Conservation (phyloP, 2,888 invertebrate genomes). For the Anorthoa munda region DNA sequence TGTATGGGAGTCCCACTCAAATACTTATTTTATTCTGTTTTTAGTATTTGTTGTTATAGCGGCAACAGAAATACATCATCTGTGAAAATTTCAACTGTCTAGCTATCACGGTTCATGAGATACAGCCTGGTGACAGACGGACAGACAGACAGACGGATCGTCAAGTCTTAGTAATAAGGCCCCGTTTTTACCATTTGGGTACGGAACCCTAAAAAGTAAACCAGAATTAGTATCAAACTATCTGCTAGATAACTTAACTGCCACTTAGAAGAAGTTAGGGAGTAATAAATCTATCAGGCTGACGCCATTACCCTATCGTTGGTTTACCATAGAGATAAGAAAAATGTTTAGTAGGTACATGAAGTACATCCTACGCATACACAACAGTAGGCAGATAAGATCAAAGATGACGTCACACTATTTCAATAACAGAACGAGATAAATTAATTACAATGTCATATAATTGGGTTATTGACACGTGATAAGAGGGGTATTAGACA, state of each 20-base stretch:
- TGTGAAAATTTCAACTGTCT: too few relatives aligned
- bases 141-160: too few relatives aligned
- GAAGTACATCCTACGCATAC: conserved; percentile 23
- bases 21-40: too few relatives aligned
- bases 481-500: background rate
- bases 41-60: too few relatives aligned
- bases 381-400: conserved; percentile 9
- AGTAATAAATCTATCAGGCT: conserved; percentile 26
- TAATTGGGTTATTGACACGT: conserved; percentile 10
- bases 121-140: too few relatives aligned
- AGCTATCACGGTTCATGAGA: too few relatives aligned
- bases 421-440: conserved; percentile 15
- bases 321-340: conserved; percentile 26
- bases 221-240: background rate
- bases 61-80: too few relatives aligned
- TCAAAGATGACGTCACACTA: conserved; percentile 33
- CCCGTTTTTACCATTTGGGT: too few relatives aligned
- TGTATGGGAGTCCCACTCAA: too few relatives aligned
- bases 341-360: conserved; percentile 3
- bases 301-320: conserved; percentile 10
- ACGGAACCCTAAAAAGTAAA: too few relatives aligned
- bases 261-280: background rate
- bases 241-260: background rate
- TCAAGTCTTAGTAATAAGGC: too few relatives aligned
- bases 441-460: conserved; percentile 36